These are phyloP conservation scores for Sarcophaga variegata DNA, from an alignment of 2,888 invertebrate species.

Conservation along the genomic window DNA sequence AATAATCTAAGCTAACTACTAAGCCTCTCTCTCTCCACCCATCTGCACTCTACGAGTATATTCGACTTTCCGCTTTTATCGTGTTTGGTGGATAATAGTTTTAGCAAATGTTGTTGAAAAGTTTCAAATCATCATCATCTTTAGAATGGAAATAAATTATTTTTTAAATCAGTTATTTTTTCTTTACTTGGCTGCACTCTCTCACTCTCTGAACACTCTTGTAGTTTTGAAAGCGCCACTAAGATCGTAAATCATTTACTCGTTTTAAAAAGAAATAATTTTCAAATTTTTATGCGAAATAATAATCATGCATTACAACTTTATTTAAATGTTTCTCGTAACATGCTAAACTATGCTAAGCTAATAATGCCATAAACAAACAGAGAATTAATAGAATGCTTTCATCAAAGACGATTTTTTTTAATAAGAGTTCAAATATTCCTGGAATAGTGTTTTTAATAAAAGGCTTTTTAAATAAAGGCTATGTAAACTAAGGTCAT, in stretches of 20 bases:
- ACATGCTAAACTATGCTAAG: background rate
- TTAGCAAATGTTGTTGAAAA: background rate
- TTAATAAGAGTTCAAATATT: too few species aligned
- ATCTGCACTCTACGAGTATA: too few species aligned
- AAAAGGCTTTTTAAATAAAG: too few species aligned
- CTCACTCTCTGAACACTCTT: too few species aligned
- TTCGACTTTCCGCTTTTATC: too few species aligned
- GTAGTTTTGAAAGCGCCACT: conserved; percentile 59
- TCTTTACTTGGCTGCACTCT: conserved; percentile 14
- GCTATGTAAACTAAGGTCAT: too few species aligned
- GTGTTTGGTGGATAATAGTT: too few species aligned
- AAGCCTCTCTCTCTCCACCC: too few species aligned
- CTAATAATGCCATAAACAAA: background rate
- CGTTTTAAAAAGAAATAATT: conserved; percentile 6
- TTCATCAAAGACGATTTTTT: too few species aligned
- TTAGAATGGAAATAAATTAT: background rate
- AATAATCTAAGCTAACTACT: too few species aligned
- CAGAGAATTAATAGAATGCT: background rate
- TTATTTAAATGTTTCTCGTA: conserved; percentile 45
- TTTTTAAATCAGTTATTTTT: background rate
- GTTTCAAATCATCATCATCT: background rate
- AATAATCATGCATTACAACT: conserved; percentile 55
- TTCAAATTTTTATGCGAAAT: conserved; percentile 55
- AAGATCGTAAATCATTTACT: conserved; percentile 66
- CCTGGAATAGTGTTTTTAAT: too few species aligned